A percentile compares a stretch with the other conserved stretches of the same genome.
Evolutionary conservation across 2,888 invertebrate genomes (phyloP).

Genomic region (Cheilosia vulpina): DNA sequence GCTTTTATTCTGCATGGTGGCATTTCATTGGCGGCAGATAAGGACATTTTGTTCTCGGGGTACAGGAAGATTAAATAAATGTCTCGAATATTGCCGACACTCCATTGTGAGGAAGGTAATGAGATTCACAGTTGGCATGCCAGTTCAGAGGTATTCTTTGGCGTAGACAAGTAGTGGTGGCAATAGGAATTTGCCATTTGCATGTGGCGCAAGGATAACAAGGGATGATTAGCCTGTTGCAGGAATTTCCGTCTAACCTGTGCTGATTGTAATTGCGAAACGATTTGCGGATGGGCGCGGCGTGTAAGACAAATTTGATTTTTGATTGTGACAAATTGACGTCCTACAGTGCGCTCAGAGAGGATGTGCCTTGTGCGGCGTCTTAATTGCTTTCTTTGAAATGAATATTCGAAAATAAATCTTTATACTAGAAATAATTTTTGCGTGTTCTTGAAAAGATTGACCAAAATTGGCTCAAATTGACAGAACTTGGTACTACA

Average conservation of each 20-base stretch:
- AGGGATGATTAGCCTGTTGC: slow-evolving; percentile 46
- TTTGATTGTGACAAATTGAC: slow-evolving; percentile 36
- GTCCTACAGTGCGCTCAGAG: not conserved
- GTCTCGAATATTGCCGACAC: slow-evolving; percentile 58
- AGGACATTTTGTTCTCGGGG: slow-evolving; percentile 57
- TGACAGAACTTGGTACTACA: no score
- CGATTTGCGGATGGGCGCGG: not conserved
- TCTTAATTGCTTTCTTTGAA: not conserved
- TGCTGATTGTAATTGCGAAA: slow-evolving; percentile 32
- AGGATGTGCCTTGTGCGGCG: not conserved
- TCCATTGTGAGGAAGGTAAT: slow-evolving; percentile 57
- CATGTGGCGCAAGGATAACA: slow-evolving; percentile 22
- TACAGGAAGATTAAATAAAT: slow-evolving; percentile 48
- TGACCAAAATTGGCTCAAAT: no score
- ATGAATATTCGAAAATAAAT: not conserved
- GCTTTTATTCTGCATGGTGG: slow-evolving; percentile 43
- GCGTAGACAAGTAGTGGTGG: not conserved
- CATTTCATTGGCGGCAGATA: slow-evolving; percentile 48
- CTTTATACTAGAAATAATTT: no score
- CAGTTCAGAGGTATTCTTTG: slow-evolving; percentile 3
- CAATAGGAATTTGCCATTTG: not conserved
- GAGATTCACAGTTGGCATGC: slow-evolving; percentile 29
- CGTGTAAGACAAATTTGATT: not conserved
- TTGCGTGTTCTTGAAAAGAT: no score
- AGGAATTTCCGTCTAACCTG: slow-evolving; percentile 30